Conservation (phyloP, 30 jellyfish, hydroid and myxozoan species). For the Hydractinia echinata region DNA sequence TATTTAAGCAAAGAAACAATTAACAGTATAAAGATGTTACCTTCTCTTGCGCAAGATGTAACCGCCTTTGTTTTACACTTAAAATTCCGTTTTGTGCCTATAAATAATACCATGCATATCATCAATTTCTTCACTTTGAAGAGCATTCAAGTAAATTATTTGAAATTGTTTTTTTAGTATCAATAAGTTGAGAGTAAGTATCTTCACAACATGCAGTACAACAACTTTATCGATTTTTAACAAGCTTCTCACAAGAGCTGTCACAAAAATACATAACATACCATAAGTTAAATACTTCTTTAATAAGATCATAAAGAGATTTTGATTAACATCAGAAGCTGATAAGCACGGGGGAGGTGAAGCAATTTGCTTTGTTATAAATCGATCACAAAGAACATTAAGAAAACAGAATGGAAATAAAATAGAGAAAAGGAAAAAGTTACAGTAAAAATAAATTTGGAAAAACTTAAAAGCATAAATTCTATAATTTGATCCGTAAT, state of each 20-base stretch:
- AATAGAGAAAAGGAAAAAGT: too few species aligned
- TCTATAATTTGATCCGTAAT: too few species aligned
- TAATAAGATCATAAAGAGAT: conserved; percentile 15
- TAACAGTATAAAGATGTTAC: conserved; percentile 12
- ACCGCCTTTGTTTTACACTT: conserved; percentile 73
- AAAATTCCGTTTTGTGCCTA: conserved; percentile 86
- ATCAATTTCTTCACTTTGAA: too few species aligned
- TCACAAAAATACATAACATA: conserved; percentile 12
- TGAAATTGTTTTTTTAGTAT: too few species aligned
- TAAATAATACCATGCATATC: not conserved
- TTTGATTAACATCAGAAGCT: conserved; percentile 16
- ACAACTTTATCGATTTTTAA: not conserved
- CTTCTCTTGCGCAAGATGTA: conserved; percentile 86
- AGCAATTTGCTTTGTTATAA: too few species aligned
- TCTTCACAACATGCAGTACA: not conserved
- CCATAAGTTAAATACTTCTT: conserved; percentile 10
- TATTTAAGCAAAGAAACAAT: too few species aligned
- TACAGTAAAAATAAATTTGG: too few species aligned
- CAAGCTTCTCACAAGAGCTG: not conserved
- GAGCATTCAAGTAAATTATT: not conserved
- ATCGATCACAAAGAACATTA: too few species aligned
- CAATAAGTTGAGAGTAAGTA: too few species aligned
- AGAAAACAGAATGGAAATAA: too few species aligned
- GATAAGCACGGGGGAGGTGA: not conserved
- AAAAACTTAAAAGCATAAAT: too few species aligned